A percentile compares a stretch with the other conserved stretches of the same genome.
phyloP scores from a whole-genome alignment of 2,888 invertebrate species.

The Melangyna quadrimaculata region DNA sequence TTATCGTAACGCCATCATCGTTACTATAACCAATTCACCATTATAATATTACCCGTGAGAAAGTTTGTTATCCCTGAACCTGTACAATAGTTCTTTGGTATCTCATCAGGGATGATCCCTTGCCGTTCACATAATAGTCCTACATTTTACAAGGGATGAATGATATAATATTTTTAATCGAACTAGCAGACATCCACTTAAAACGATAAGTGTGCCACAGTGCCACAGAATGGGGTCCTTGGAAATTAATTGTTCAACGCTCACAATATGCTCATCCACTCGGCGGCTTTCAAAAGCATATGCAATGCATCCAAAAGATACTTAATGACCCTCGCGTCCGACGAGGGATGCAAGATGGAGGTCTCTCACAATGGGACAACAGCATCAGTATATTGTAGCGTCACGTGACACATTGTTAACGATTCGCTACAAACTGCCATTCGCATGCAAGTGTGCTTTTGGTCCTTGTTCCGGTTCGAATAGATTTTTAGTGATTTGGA shows the following conservation, averaged over 20 bases:
- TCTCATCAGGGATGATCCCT: slow-evolving; percentile 58
- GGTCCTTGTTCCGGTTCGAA: slow-evolving; percentile 51
- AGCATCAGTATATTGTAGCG: slow-evolving; percentile 27
- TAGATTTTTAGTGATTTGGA: slow-evolving; percentile 11
- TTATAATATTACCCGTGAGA: slow-evolving; percentile 57
- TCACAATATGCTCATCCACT: slow-evolving; percentile 59
- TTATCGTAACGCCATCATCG: slow-evolving; percentile 49
- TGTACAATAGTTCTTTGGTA: slow-evolving; percentile 6
- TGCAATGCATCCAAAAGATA: slow-evolving; percentile 47
- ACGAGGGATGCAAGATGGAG: not conserved
- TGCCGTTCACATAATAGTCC: not conserved
- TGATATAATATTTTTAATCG: not conserved
- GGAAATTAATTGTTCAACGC: slow-evolving; percentile 61
- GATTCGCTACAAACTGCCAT: slow-evolving; percentile 67
- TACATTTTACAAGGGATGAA: slow-evolving; percentile 22
- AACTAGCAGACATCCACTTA: slow-evolving; percentile 62
- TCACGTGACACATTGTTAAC: slow-evolving; percentile 70
- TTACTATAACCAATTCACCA: slow-evolving; percentile 20
- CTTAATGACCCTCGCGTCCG: slow-evolving; percentile 60
- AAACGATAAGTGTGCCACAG: slow-evolving; percentile 68
- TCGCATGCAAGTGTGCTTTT: slow-evolving; percentile 63
- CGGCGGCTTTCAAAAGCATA: slow-evolving; percentile 55
- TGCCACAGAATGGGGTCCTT: slow-evolving; percentile 57
- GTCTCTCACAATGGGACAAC: slow-evolving; percentile 45
- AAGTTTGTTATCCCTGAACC: slow-evolving; percentile 55